Base-by-base conservation (phyloP, 2,888 invertebrate genomes). In the Sarcophaga rosellei region DNA sequence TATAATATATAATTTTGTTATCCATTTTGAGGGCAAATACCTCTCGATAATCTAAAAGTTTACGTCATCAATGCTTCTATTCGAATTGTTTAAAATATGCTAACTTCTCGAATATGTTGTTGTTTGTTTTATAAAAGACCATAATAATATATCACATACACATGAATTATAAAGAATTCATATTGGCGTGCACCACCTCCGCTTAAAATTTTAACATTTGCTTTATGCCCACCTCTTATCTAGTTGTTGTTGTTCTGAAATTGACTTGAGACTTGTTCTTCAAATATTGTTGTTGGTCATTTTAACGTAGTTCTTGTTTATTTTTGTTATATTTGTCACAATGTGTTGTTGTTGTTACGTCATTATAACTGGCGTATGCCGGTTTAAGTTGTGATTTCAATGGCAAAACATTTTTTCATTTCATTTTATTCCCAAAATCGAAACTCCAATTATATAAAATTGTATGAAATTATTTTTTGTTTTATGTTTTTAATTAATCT, bases 141-240 rank as follows among this genome's bases (percentile, higher is more conserved):
- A 47, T 15, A 12, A 47, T 12, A 47, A 47, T 47, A 12, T 47
- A 47, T 4, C 15, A 47, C 47, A 47, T 47, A 25, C 35, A 1
- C 47, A 47, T 47, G 12, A 47, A 47, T 47, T 11, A 47, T 47
- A 47, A 47, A 47, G 4, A 47, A 47, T 81, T 72, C 84, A 77
- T 77, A 47, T 53, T 47, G 12, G 57, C 59, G 61, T 76, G 61
- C 66, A 76, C 79, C 83, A 80, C 86, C 86, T 84, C 76, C 86
- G 76, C 83, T 84, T 44, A 74, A 69, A 68, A 69, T 44, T 66
- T 75, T 70, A 35, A 59, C 35, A 74, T 62, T 65, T 66, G 15
- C 1, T 66, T 53, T 62, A 17, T 72, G 77, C 83, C 83, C 83
- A 80, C 86, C 45, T 78, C 25, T 17, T 63, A 53, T 4, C 20